Conservation (phyloP, 1,140 invertebrate species). For the Aleiodes sp. region DNA sequence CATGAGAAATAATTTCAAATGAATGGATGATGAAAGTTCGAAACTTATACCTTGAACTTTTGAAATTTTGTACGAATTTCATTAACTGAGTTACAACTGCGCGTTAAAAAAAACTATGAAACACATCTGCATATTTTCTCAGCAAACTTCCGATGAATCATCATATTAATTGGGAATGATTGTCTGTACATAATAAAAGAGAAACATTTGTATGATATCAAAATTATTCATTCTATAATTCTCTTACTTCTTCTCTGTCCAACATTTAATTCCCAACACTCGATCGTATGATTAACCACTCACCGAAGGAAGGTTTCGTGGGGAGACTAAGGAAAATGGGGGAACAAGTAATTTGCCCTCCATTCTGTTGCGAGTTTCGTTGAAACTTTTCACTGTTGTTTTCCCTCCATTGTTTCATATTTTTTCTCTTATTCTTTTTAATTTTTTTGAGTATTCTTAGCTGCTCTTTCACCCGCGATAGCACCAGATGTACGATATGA, state of each 20-base stretch:
- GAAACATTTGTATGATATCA: neutral
- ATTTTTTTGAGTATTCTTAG: slow-evolving; percentile 4
- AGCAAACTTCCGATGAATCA: neutral
- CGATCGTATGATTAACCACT: slow-evolving; percentile 3
- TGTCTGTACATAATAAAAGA: neutral
- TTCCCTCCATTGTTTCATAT: slow-evolving; percentile 10
- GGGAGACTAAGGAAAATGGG: neutral
- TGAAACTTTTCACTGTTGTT: slow-evolving; percentile 10
- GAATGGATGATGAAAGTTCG: neutral
- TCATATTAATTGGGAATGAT: neutral
- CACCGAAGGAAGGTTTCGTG: neutral
- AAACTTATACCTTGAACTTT: neutral
- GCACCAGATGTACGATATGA: slow-evolving; percentile 24
- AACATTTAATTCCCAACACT: slow-evolving; percentile 11
- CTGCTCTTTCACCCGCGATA: slow-evolving; percentile 13
- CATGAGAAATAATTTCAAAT: neutral
- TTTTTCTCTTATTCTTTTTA: slow-evolving; percentile 14
- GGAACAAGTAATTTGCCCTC: slow-evolving; percentile 19
- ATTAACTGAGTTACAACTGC: neutral
- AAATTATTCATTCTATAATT: neutral
- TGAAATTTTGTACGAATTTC: neutral
- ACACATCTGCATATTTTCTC: too few relatives aligned
- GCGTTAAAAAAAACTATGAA: neutral
- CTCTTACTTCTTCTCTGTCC: neutral
- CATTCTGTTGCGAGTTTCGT: slow-evolving; percentile 25